These are phyloP conservation scores for Excalfactoria chinensis DNA, from an alignment of 2,113 vertebrate species.

Conservation along the genomic window DNA sequence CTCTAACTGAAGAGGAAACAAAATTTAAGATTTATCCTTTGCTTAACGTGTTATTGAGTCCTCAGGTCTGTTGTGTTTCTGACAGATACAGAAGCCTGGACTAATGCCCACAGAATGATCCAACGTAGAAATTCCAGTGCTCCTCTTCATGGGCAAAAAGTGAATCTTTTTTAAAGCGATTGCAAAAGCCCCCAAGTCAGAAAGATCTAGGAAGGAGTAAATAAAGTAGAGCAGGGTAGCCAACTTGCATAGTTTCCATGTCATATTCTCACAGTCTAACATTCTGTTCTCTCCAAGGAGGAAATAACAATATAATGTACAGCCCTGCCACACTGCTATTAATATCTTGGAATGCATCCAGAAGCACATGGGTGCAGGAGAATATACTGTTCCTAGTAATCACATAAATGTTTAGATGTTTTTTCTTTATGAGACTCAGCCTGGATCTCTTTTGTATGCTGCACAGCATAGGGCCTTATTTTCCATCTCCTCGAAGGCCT, in stretches of 20 bases:
- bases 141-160: conserved; percentile 29
- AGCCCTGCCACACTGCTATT: conserved; percentile 75
- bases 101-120: not conserved
- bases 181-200: conserved; percentile 43
- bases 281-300: conserved; percentile 76
- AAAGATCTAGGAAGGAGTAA: conserved; percentile 71
- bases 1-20: not conserved
- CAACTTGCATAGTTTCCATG: conserved; percentile 73
- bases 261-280: conserved; percentile 74
- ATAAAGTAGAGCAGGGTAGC: conserved; percentile 46
- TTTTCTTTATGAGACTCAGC: conserved; percentile 28
- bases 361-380: conserved; percentile 58
- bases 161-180: conserved; percentile 38
- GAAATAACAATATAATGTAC: conserved; percentile 76
- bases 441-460: conserved; percentile 31
- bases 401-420: conserved; percentile 51
- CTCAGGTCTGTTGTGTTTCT: not conserved
- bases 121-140: not conserved
- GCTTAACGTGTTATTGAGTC: not conserved
- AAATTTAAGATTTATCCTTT: not conserved
- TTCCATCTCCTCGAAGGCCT: conserved; percentile 52
- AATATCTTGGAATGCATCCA: conserved; percentile 76
- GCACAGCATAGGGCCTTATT: conserved; percentile 39
- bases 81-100: not conserved
- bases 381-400: conserved; percentile 66